phyloP scores from a whole-genome alignment of 2,888 invertebrate genomes.

The Branchipolynoe longqiensis region DNA sequence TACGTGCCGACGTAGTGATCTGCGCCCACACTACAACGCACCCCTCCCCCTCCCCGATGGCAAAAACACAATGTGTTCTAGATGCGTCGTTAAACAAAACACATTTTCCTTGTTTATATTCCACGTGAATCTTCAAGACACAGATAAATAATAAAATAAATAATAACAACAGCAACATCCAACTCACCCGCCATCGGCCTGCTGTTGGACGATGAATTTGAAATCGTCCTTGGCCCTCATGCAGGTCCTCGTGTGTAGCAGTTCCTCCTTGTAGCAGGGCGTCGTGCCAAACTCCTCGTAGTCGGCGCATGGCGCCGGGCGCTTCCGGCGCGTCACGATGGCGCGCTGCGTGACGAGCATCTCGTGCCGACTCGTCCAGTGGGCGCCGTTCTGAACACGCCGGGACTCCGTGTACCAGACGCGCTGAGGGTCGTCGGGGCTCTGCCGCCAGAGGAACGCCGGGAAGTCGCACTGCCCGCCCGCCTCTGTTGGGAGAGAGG shows the following conservation, averaged over 20 bases:
- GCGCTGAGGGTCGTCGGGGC: slow-evolving; percentile 16
- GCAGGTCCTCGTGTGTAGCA: slow-evolving; percentile 19
- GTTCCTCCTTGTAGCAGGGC: slow-evolving; percentile 55
- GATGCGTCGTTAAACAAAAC: too few relatives aligned
- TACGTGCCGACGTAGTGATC: too few relatives aligned
- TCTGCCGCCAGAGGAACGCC: slow-evolving; percentile 24
- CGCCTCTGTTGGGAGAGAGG: slow-evolving; percentile 14
- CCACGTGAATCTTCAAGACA: too few relatives aligned
- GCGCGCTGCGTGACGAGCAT: background rate
- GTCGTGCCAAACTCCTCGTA: slow-evolving; percentile 48
- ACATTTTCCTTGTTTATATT: too few relatives aligned
- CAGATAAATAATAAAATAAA: background rate
- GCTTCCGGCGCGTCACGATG: slow-evolving; percentile 33
- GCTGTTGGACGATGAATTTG: slow-evolving; percentile 48
- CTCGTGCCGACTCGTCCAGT: slow-evolving; percentile 46
- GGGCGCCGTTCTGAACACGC: slow-evolving; percentile 11
- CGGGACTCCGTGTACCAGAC: slow-evolving; percentile 51
- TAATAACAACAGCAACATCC: too few relatives aligned
- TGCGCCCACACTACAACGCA: too few relatives aligned
- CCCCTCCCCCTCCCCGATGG: too few relatives aligned
- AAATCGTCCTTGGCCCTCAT: slow-evolving; percentile 36
- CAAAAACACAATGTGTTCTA: too few relatives aligned
- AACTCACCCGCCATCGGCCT: slow-evolving; percentile 53
- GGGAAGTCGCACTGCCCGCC: slow-evolving; percentile 51
- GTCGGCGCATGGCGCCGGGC: slow-evolving; percentile 55